A percentile compares a stretch with the other conserved stretches of the same genome.
Evolutionary conservation across 1,140 invertebrate genomes (phyloP).

Genomic region (Drosophila ironensis): DNA sequence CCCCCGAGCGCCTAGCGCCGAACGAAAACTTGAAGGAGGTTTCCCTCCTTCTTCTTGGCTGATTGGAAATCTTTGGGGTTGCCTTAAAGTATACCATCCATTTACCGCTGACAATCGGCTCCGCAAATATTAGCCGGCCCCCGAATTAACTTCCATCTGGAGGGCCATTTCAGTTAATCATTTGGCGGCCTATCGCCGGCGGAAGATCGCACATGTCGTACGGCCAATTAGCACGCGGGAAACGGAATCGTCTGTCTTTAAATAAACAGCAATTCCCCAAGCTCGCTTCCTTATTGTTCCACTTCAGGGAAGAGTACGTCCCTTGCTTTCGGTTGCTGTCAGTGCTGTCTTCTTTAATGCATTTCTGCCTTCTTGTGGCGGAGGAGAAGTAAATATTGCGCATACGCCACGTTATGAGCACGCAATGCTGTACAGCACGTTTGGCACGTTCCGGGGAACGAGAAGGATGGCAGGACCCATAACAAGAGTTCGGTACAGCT

Average conservation of each 20-base stretch:
- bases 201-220: conserved; percentile 37
- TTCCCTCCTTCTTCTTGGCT: background rate
- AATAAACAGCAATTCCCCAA: conserved; percentile 27
- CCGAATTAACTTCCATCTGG: conserved; percentile 9
- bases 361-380: conserved; percentile 33
- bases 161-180: conserved; percentile 25
- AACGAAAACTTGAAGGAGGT: no score
- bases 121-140: conserved; percentile 21
- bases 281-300: background rate
- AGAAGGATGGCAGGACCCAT: conserved; percentile 1
- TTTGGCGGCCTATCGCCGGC: conserved; percentile 20
- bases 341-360: conserved; percentile 48
- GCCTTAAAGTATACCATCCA: conserved; percentile 21
- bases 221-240: conserved; percentile 20
- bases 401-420: conserved; percentile 65
- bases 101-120: conserved; percentile 10
- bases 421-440: conserved; percentile 59
- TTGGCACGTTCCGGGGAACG: conserved; percentile 34
- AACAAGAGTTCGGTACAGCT: no score
- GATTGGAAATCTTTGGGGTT: background rate
- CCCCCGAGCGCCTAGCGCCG: background rate
- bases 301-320: background rate
- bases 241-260: conserved; percentile 22
- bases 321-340: conserved; percentile 11
- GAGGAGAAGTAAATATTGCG: conserved; percentile 58